A percentile compares a stretch with the other conserved stretches of the same genome.
Conservation (phyloP, 2,797 vertebrate species). For the Clamator glandarius region DNA sequence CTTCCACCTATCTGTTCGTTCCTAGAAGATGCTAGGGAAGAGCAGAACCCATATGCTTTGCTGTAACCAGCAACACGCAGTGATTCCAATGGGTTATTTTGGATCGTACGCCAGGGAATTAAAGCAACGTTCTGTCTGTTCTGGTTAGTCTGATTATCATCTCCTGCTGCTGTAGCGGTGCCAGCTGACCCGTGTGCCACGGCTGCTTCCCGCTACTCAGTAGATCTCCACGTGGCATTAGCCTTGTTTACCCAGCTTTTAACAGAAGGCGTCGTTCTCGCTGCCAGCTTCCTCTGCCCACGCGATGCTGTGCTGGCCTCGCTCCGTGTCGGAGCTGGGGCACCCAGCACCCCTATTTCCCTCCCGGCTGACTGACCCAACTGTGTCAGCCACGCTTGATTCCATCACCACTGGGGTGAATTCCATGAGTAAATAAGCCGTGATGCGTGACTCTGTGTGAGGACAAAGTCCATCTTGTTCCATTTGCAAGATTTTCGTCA, state of each 20-base stretch:
- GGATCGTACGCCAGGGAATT: fast-evolving
- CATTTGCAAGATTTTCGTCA: not conserved
- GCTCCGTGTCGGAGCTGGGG: not conserved
- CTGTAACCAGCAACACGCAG: not conserved
- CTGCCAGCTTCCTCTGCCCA: not conserved
- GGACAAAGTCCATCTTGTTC: not conserved
- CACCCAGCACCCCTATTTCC: not conserved
- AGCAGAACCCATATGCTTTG: not conserved
- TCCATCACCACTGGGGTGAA: not conserved
- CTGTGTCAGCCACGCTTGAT: not conserved
- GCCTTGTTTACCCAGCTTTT: slow-evolving; percentile 14
- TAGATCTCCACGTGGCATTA: not conserved
- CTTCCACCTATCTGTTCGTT: fast-evolving
- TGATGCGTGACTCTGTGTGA: not conserved
- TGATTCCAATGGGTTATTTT: not conserved
- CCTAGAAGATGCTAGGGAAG: not conserved
- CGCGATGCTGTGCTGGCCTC: not conserved
- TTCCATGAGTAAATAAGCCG: not conserved
- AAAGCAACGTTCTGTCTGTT: not conserved
- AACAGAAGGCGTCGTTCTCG: not conserved
- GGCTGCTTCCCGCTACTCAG: not conserved
- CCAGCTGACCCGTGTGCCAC: not conserved
- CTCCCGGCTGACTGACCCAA: not conserved
- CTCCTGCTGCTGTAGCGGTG: not conserved
- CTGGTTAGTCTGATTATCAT: not conserved